Evolutionary conservation across 2,113 vertebrate species (phyloP).

Genomic region (Nestor notabilis): DNA sequence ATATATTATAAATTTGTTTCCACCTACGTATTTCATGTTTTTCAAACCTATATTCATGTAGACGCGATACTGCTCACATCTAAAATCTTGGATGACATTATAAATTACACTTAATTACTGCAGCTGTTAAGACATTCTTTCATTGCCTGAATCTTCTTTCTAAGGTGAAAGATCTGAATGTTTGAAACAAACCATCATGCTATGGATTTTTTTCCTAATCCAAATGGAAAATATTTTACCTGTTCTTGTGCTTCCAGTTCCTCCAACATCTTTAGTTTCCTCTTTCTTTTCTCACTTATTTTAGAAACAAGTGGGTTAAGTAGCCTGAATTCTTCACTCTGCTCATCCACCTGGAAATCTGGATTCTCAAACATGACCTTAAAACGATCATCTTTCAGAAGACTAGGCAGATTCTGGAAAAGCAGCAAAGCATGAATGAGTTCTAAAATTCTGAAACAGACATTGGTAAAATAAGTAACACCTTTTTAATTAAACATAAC

Average conservation of each 20-base stretch:
- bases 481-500: neutral
- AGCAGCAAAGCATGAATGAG: neutral
- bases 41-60: neutral
- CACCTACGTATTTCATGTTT: neutral
- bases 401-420: slow-evolving; percentile 84
- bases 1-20: neutral
- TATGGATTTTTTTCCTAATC: neutral
- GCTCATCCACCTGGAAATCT: slow-evolving; percentile 95
- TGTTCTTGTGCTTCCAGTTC: slow-evolving; percentile 71
- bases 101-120: neutral
- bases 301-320: slow-evolving; percentile 97
- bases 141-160: neutral
- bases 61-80: neutral
- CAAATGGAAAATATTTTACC: slow-evolving; percentile 63
- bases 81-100: neutral
- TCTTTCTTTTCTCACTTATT: slow-evolving; percentile 89
- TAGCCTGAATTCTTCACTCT: slow-evolving; percentile 94
- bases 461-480: neutral
- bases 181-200: neutral
- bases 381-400: slow-evolving; percentile 93
- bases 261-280: slow-evolving; percentile 85
- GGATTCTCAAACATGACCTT: slow-evolving; percentile 99
- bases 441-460: neutral
- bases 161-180: neutral
- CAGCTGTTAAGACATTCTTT: neutral